Evolutionary conservation across 2,888 invertebrate species (phyloP), one percentile per base, ranked within the genome.

Genomic region (Cremastinae sp.): DNA sequence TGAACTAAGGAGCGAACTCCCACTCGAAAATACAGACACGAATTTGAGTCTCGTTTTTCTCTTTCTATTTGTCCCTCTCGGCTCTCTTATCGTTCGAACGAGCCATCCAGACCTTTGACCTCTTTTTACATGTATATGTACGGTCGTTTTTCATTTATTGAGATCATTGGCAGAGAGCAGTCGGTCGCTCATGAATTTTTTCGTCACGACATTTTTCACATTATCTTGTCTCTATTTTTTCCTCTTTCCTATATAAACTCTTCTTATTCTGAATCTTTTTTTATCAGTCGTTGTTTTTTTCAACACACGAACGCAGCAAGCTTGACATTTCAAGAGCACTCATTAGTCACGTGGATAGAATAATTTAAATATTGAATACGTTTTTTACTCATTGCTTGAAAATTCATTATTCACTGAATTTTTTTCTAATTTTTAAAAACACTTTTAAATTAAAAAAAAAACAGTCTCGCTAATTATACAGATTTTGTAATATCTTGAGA

Each of bases 101-200:
- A 47, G 59, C 64, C 45, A 71, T 35, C n/a, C 22, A 37, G 41
- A 71, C 71, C 75, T 75, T 56, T 75, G 75, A 72, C 61, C 66
- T 68, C 53, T 53, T 43, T 66, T 28, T 7, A 51, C 55, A 28
- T 10, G 9, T 37, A 56, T 55, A 28, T 66, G 43, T 14, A 51
- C 51, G 12, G 9, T n/a, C 18, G 16, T 43, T 37, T 28, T 16
- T 10, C 22, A 20, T 53, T 14, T 20, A 51, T 65, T 55, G 16
- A 39, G 20, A 65, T 41, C 43, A 14, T 9, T 16, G 2, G 18
- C 18, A 53, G 39, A 22, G 41, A 28, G 18, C 39, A 20, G 12
- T 35, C 16, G 59, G 28, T 61, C 58, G 8, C 55, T 56, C 71
- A 45, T 61, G 28, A 41, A 51, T 62, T 66, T 56, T 58, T 58